These are phyloP conservation scores for Synanthedon andrenaeformis DNA, from an alignment of 2,888 invertebrate genomes.

Conservation along the genomic window DNA sequence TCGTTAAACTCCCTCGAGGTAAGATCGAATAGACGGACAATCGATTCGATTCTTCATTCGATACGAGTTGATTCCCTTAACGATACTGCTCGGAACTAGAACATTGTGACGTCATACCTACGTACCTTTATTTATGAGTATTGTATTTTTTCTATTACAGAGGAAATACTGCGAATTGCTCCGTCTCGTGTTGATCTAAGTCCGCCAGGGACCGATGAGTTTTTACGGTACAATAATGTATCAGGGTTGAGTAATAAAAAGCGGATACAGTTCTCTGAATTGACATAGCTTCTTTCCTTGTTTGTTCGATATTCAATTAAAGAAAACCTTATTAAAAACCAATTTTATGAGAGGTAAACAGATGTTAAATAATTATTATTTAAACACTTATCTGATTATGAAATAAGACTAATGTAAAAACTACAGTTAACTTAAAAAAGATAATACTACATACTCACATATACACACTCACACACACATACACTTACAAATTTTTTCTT, in stretches of 20 bases:
- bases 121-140: not conserved
- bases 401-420: too few relatives aligned
- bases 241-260: not conserved
- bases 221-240: not conserved
- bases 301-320: not conserved
- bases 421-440: too few relatives aligned
- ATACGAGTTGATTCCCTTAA: slow-evolving; percentile 4
- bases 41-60: slow-evolving; percentile 1
- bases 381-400: too few relatives aligned
- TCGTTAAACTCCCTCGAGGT: not conserved
- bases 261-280: not conserved
- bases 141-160: not conserved
- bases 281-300: not conserved
- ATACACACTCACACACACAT: too few relatives aligned
- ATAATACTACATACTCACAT: too few relatives aligned
- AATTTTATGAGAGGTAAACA: too few relatives aligned
- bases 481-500: too few relatives aligned
- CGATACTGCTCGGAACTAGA: slow-evolving; percentile 2
- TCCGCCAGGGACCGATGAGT: not conserved
- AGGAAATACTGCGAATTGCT: not conserved
- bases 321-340: too few relatives aligned
- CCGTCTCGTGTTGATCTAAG: not conserved
- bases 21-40: not conserved
- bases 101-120: not conserved
- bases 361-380: too few relatives aligned